Evolutionary conservation across 2,888 invertebrate species (phyloP).

Genomic region (Anagyrus pseudococci): DNA sequence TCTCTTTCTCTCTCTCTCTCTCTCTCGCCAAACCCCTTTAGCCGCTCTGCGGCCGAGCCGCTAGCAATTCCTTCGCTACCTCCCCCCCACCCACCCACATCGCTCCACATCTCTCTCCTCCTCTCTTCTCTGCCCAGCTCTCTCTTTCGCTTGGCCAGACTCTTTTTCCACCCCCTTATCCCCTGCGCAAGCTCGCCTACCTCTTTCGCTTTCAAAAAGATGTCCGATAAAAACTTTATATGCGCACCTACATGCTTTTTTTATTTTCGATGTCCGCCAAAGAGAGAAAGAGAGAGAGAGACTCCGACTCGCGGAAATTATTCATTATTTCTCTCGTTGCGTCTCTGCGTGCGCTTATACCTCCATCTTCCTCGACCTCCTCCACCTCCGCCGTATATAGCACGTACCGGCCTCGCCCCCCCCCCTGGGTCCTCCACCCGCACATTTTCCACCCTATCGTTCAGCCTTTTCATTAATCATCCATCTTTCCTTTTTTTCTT

Average conservation of each 20-base stretch:
- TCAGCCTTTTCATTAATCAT: constrained; percentile 32
- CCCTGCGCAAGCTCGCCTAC: too few species aligned
- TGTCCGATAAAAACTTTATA: constrained; percentile 40
- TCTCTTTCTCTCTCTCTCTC: too few species aligned
- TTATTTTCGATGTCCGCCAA: constrained; percentile 33
- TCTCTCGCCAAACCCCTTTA: too few species aligned
- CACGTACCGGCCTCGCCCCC: too few species aligned
- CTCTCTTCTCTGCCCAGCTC: too few species aligned
- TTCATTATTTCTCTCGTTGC: constrained; percentile 35
- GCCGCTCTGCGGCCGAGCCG: too few species aligned
- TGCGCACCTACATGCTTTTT: constrained; percentile 19
- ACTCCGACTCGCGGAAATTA: constrained; percentile 26
- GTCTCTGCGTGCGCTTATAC: constrained; percentile 2
- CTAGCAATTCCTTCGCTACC: constrained; percentile 36
- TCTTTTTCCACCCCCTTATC: too few species aligned
- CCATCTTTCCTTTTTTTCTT: constrained; percentile 14
- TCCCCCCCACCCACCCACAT: constrained; percentile 34
- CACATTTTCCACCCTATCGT: too few species aligned
- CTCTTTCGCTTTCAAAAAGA: constrained; percentile 39
- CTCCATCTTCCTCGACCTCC: constrained; percentile 5
- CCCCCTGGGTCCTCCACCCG: constrained; percentile 4
- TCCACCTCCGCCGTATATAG: too few species aligned
- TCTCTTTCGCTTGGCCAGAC: too few species aligned
- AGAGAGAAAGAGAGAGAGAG: constrained; percentile 14
- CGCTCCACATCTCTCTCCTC: too few species aligned